phyloP scores from a whole-genome alignment of 2,113 vertebrate genomes.

The Cyanoderma ruficeps region DNA sequence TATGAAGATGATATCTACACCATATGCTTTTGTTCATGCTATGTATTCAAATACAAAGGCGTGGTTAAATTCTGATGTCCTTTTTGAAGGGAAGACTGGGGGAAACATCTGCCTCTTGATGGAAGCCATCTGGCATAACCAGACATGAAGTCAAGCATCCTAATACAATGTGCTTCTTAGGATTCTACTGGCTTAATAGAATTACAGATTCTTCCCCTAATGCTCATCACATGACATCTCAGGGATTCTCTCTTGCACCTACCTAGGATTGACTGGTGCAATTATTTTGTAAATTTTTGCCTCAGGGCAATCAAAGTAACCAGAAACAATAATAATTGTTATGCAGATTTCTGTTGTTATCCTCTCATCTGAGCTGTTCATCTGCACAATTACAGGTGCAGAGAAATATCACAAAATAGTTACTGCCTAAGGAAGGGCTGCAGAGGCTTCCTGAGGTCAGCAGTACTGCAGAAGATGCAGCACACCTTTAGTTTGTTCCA shows the following conservation, averaged over 20 bases:
- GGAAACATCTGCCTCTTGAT: slow-evolving; percentile 66
- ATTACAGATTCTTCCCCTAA: not conserved
- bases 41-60: not conserved
- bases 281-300: slow-evolving; percentile 54
- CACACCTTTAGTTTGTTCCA: not conserved
- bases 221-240: not conserved
- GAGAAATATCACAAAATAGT: not conserved
- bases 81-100: slow-evolving; percentile 9
- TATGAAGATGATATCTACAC: not conserved
- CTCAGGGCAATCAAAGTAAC: slow-evolving; percentile 44
- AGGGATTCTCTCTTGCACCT: not conserved
- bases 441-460: not conserved
- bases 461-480: not conserved
- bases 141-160: slow-evolving; percentile 54
- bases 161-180: not conserved
- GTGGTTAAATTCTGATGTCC: slow-evolving; percentile 45
- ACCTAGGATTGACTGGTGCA: slow-evolving; percentile 12
- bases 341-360: slow-evolving; percentile 31
- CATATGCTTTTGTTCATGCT: not conserved
- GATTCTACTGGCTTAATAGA: not conserved
- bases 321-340: slow-evolving; percentile 55
- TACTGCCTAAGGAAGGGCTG: not conserved
- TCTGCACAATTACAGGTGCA: slow-evolving; percentile 41
- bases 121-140: slow-evolving; percentile 54
- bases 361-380: slow-evolving; percentile 18